Evolutionary conservation across 2,888 invertebrate species (phyloP).

Genomic region (Polydrusus tereticollis): DNA sequence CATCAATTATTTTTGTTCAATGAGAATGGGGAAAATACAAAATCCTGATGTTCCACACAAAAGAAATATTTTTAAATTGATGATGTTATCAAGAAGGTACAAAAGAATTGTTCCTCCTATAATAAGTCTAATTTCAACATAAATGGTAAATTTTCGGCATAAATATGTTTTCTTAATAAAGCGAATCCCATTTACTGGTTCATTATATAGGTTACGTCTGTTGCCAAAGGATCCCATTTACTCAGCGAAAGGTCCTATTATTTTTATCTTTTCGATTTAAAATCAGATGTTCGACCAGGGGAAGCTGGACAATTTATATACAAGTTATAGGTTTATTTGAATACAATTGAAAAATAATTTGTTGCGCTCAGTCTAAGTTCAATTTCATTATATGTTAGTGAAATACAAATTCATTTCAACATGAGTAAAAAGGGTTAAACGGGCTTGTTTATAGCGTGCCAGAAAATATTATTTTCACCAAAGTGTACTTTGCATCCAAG

Average conservation of each 20-base stretch:
- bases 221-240: neutral
- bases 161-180: neutral
- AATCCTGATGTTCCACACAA: neutral
- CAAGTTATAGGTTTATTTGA: neutral
- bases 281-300: neutral
- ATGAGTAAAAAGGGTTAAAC: too few relatives aligned
- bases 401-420: too few relatives aligned
- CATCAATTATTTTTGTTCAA: too few relatives aligned
- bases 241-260: neutral
- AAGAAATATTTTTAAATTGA: neutral
- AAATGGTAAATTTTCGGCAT: neutral
- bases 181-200: neutral
- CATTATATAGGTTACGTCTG: neutral
- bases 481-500: too few relatives aligned
- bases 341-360: too few relatives aligned
- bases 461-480: too few relatives aligned
- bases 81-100: neutral
- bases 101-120: conserved; percentile 2
- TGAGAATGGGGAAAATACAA: neutral
- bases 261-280: conserved; percentile 4
- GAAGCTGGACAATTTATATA: neutral
- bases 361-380: too few relatives aligned
- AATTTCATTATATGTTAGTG: too few relatives aligned
- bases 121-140: conserved; percentile 9
- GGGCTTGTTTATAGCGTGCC: too few relatives aligned